Percentiles rank a stretch among this genome's conserved stretches.
Evolutionary conservation across 2,888 invertebrate species (phyloP).

Genomic region (Bugulina stolonifera): DNA sequence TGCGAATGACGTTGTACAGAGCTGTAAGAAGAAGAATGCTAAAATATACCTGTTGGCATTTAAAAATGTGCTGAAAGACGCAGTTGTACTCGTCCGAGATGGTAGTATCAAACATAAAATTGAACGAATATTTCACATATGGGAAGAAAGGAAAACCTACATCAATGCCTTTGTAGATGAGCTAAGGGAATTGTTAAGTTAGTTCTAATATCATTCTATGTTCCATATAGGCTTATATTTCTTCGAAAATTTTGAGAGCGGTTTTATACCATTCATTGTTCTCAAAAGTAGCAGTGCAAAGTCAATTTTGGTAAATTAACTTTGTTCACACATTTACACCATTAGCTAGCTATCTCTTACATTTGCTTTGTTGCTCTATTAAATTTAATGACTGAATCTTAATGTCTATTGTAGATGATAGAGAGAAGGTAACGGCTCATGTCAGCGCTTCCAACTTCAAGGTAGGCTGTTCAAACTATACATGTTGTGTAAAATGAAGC

Average conservation of each 20-base stretch:
- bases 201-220: too few relatives aligned
- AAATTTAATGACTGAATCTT: too few relatives aligned
- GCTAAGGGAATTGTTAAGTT: constrained; percentile 68
- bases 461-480: background rate
- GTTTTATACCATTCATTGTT: too few relatives aligned
- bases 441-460: constrained; percentile 18
- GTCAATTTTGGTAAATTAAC: too few relatives aligned
- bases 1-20: constrained; percentile 95
- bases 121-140: constrained; percentile 84
- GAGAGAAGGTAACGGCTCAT: constrained; percentile 22
- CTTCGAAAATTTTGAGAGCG: too few relatives aligned
- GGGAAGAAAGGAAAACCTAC: constrained; percentile 88
- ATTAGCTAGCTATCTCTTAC: too few relatives aligned
- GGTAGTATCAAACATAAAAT: constrained; percentile 81
- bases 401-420: constrained; percentile 8
- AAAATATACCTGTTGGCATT: constrained; percentile 74
- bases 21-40: constrained; percentile 79
- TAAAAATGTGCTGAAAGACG: constrained; percentile 84
- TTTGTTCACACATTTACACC: too few relatives aligned
- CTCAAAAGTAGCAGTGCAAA: too few relatives aligned
- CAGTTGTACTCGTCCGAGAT: constrained; percentile 71
- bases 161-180: constrained; percentile 83
- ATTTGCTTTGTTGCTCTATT: too few relatives aligned
- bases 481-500: too few relatives aligned
- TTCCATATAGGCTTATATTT: too few relatives aligned